Evolutionary conservation across 2,113 vertebrate genomes (phyloP).

Genomic region (Mesembrinibis cayennensis): DNA sequence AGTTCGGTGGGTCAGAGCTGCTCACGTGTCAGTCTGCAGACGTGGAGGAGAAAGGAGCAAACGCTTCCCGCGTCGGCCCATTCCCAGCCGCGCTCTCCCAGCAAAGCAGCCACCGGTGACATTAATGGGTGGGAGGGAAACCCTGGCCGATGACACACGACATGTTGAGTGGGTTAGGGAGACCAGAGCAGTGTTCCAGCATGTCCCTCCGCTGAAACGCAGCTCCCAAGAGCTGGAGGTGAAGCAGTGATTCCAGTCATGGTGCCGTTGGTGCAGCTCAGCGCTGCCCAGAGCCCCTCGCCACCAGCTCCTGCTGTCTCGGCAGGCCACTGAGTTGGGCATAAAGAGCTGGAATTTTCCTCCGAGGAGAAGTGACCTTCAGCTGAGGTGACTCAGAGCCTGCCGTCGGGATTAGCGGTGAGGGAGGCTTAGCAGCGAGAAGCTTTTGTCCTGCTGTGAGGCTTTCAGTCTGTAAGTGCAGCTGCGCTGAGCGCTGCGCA

Average conservation of each 20-base stretch:
- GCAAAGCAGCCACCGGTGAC: neutral
- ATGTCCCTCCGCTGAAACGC: neutral
- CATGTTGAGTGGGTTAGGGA: neutral
- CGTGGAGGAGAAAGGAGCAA: neutral
- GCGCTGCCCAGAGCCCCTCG: neutral
- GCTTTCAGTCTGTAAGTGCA: neutral
- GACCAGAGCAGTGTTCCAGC: neutral
- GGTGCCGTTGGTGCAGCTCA: neutral
- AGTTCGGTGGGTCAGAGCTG: neutral
- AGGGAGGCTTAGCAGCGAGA: conserved; percentile 22
- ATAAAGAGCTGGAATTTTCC: conserved; percentile 53
- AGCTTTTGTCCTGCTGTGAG: conserved; percentile 46
- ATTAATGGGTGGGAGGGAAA: neutral
- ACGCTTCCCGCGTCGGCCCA: neutral
- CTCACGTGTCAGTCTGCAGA: neutral
- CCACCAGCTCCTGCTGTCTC: neutral
- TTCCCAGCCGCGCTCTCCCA: neutral
- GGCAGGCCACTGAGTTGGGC: neutral
- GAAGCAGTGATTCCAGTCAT: neutral
- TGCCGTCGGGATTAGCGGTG: neutral
- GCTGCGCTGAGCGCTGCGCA: neutral
- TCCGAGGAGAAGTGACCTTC: conserved; percentile 24
- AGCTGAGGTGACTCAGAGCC: conserved; percentile 33
- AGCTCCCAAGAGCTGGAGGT: neutral
- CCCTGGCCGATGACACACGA: neutral